phyloP scores from a whole-genome alignment of 2,888 invertebrate species.

The Pilophorus perplexus region DNA sequence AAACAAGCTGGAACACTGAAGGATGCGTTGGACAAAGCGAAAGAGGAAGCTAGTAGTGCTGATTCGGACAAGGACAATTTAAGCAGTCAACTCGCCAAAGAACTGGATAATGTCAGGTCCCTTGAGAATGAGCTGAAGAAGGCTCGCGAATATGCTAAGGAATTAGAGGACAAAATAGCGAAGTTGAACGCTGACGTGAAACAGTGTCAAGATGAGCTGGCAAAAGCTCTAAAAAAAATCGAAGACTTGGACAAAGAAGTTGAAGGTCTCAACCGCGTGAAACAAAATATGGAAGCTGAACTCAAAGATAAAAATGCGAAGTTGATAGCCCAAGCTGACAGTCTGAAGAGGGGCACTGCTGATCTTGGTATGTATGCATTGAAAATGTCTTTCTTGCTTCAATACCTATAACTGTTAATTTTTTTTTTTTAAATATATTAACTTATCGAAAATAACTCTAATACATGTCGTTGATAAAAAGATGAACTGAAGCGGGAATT shows the following conservation, averaged over 20 bases:
- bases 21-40: slow-evolving; percentile 9
- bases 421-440: too few relatives aligned
- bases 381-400: too few relatives aligned
- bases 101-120: slow-evolving; percentile 9
- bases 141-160: slow-evolving; percentile 10
- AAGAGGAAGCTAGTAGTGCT: not conserved
- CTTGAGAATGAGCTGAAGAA: slow-evolving; percentile 24
- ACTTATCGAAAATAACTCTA: too few relatives aligned
- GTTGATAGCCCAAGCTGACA: slow-evolving; percentile 11
- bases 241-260: slow-evolving; percentile 16
- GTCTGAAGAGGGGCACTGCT: not conserved
- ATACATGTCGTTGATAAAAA: too few relatives aligned
- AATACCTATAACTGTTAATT: too few relatives aligned
- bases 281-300: slow-evolving; percentile 13
- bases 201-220: slow-evolving; percentile 15
- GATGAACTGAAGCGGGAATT: not conserved
- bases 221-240: slow-evolving; percentile 15
- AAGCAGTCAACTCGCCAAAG: slow-evolving; percentile 22
- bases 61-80: slow-evolving; percentile 20
- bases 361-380: too few relatives aligned
- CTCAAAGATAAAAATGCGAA: slow-evolving; percentile 12
- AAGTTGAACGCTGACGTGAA: slow-evolving; percentile 16
- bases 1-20: not conserved
- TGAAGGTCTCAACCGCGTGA: slow-evolving; percentile 28
- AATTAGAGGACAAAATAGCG: slow-evolving; percentile 12